Percentiles rank a stretch among this genome's conserved stretches.
Conservation (phyloP, 1,140 invertebrate species). For the Temnothorax nylanderi region DNA sequence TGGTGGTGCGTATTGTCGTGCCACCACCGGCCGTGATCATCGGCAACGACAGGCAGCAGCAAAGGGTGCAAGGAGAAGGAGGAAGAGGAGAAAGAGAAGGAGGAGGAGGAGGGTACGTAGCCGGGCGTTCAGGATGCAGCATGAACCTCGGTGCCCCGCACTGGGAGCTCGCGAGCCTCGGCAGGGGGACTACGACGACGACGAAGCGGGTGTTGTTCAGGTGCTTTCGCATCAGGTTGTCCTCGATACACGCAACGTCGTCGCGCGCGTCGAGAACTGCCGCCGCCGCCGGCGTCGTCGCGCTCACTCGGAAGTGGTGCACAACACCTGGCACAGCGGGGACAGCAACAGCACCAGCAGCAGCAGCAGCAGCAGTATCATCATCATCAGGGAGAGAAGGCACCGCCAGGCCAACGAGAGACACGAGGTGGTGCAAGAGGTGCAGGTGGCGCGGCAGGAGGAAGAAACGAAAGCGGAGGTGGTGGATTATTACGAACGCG, state of each 20-base stretch:
- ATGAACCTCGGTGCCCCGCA: slow-evolving; percentile 83
- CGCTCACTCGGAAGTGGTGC: slow-evolving; percentile 44
- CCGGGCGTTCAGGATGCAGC: slow-evolving; percentile 83
- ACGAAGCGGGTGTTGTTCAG: slow-evolving; percentile 58
- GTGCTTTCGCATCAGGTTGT: slow-evolving; percentile 69
- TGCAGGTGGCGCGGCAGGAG: slow-evolving; percentile 64
- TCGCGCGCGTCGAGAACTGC: slow-evolving; percentile 60
- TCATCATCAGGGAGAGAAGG: slow-evolving; percentile 32
- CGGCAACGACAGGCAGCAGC: slow-evolving; percentile 55
- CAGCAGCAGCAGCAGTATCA: slow-evolving; percentile 33
- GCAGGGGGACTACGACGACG: slow-evolving; percentile 76
- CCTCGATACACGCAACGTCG: slow-evolving; percentile 63
- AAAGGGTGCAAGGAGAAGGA: slow-evolving; percentile 36
- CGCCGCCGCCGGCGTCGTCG: slow-evolving; percentile 47
- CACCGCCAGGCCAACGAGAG: slow-evolving; percentile 9
- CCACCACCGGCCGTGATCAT: slow-evolving; percentile 69
- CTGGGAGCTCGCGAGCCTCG: slow-evolving; percentile 82
- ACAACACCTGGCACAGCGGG: slow-evolving; percentile 43
- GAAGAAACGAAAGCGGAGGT: slow-evolving; percentile 66
- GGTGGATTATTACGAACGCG: slow-evolving; percentile 54
- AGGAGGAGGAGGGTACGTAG: slow-evolving; percentile 73
- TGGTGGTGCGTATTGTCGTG: slow-evolving; percentile 66
- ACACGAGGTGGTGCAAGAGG: slow-evolving; percentile 53
- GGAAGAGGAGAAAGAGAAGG: slow-evolving; percentile 49
- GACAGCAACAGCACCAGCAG: slow-evolving; percentile 1